phyloP scores from a whole-genome alignment of 2,888 invertebrate species.

The Corythucha ciliata region DNA sequence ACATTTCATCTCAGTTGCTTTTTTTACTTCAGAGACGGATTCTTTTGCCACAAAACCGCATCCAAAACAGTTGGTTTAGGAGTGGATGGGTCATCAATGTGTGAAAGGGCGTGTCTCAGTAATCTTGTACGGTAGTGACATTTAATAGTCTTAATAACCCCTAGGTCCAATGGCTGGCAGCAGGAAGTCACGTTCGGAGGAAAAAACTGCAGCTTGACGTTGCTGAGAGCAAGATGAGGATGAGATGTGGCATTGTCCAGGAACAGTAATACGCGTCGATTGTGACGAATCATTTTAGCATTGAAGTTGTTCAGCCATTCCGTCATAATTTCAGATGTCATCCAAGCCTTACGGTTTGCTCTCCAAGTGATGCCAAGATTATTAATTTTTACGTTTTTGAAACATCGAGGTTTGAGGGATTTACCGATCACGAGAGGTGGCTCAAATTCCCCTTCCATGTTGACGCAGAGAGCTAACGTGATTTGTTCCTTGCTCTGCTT shows the following conservation, averaged over 20 bases:
- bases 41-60: too few relatives aligned
- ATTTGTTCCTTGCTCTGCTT: slow-evolving; percentile 36
- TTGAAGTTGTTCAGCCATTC: slow-evolving; percentile 3
- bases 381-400: slow-evolving; percentile 1
- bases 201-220: too few relatives aligned
- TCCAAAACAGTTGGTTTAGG: too few relatives aligned
- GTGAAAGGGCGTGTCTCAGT: too few relatives aligned
- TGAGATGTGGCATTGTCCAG: slow-evolving; percentile 25
- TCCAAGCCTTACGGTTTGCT: slow-evolving; percentile 31
- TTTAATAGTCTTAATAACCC: too few relatives aligned
- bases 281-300: background rate
- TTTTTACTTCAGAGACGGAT: too few relatives aligned
- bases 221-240: too few relatives aligned
- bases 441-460: slow-evolving; percentile 33
- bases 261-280: slow-evolving; percentile 22
- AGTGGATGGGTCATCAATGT: too few relatives aligned
- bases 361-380: slow-evolving; percentile 29
- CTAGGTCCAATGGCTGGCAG: too few relatives aligned
- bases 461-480: slow-evolving; percentile 34
- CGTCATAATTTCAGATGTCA: slow-evolving; percentile 27
- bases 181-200: too few relatives aligned
- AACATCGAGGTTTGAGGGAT: slow-evolving; percentile 28
- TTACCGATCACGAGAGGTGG: slow-evolving; percentile 31
- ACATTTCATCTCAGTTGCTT: too few relatives aligned
- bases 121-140: too few relatives aligned